Evolutionary conservation across 1,140 invertebrate species (phyloP), one percentile per base, ranked within the genome.

Genomic region (Drosophila repleta): DNA sequence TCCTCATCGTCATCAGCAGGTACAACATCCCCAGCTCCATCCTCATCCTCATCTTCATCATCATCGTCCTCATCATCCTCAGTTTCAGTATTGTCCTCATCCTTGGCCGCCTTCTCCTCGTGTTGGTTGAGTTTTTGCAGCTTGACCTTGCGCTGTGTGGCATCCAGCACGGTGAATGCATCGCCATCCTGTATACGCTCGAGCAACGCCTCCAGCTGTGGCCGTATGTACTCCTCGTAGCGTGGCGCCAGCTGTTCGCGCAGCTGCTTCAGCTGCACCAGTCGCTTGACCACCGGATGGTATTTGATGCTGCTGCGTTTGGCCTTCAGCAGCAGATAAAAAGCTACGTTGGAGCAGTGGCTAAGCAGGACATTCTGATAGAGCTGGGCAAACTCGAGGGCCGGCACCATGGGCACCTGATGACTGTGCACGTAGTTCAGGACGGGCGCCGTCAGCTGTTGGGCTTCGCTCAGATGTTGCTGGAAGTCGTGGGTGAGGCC

Each of bases 271-370:
- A 96, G 96, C 82, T 97, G 95, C 66, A 96, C 94, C 20, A 99
- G 92, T 67, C 96, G 93, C 91, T 97, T 96, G 17, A 97, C 94
- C 29, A 98, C 94, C 29, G 97, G 97, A 94, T 99, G 98, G 68
- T 95, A 94, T 76, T 95, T 94, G 15, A 97, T 93, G 55, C 93
- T 93, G 35, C 93, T 91, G 71, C 94, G 94, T 90, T 95, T 95
- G 43, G 94, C 93, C 93, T 97, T 98, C 1, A 98, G 79, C 71
- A 97, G 93, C 64, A 98, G 90, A 92, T 98, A 99, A 92, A 97
- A 98, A 24, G 94, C 94, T 18, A 98, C 95, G 91, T 98, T 98
- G 17, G 94, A 95, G 74, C 95, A 96, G 87, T 98, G 98, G 91
- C 96, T 96, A 68, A 96, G 92, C 74, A 95, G 93, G 11, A 97